Conservation (phyloP, 2,113 vertebrate species). For the Nothoprocta perdicaria region DNA sequence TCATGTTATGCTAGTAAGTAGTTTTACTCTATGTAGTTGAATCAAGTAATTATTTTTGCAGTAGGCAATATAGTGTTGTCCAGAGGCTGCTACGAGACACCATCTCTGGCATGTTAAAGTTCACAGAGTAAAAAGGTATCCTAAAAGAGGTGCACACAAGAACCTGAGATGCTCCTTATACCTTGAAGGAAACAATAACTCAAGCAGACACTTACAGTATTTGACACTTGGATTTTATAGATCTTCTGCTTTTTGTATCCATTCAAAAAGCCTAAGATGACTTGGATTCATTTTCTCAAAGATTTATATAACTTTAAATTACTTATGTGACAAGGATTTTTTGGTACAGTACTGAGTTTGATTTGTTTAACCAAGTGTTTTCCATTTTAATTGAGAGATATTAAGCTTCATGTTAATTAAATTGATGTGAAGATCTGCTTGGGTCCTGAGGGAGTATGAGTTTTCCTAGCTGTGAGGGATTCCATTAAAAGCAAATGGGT, state of each 20-base stretch:
- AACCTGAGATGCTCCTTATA: not conserved
- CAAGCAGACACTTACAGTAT: not conserved
- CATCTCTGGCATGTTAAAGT: not conserved
- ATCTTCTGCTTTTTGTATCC: not conserved
- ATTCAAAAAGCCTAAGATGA: not conserved
- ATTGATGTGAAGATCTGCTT: slow-evolving; percentile 64
- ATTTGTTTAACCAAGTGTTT: slow-evolving; percentile 66
- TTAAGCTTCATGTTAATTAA: slow-evolving; percentile 67
- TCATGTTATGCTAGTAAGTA: not conserved
- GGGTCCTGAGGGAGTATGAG: slow-evolving; percentile 57
- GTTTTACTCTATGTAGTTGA: not conserved
- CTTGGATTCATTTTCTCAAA: slow-evolving; percentile 4
- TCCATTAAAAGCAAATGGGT: slow-evolving; percentile 20
- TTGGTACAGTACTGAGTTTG: slow-evolving; percentile 41
- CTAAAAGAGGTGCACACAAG: not conserved
- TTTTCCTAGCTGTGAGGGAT: slow-evolving; percentile 61
- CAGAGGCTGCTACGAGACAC: too few species aligned
- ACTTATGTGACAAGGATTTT: not conserved
- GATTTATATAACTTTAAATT: not conserved
- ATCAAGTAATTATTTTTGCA: not conserved
- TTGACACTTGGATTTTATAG: not conserved
- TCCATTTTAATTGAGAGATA: slow-evolving; percentile 57
- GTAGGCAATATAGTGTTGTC: accelerated
- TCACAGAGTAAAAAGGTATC: not conserved
- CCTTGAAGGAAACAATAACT: not conserved